A percentile compares a stretch with the other conserved stretches of the same genome.
Evolutionary conservation across 2,888 invertebrate genomes (phyloP).

Genomic region (Plebejus melissa): DNA sequence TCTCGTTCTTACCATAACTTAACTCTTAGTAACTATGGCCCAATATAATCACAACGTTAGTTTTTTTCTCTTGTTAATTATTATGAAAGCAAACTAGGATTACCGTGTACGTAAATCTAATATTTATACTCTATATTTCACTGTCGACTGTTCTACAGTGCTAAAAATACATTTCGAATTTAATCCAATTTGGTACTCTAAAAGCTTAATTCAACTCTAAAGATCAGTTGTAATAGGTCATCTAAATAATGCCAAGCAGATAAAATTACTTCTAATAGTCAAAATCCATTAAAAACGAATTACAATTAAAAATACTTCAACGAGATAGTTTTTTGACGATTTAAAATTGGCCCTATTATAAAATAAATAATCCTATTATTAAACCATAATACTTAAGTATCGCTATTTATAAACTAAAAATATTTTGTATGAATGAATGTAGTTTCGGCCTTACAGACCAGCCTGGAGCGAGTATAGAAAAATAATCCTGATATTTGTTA

Average conservation of each 20-base stretch:
- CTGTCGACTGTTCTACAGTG: not conserved
- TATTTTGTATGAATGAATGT: slow-evolving; percentile 3
- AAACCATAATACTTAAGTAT: slow-evolving; percentile 9
- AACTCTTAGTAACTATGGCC: not conserved
- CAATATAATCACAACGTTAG: not conserved
- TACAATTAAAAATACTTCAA: slow-evolving; percentile 6
- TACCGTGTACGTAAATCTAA: not conserved
- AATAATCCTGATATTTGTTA: not conserved
- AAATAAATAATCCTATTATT: slow-evolving; percentile 22
- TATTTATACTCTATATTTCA: slow-evolving; percentile 8
- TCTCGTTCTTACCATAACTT: not conserved
- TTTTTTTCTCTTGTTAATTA: not conserved
- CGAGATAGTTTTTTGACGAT: not conserved
- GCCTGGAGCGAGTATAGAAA: not conserved
- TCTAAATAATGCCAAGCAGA: not conserved
- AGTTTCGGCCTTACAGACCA: not conserved
- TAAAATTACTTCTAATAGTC: not conserved
- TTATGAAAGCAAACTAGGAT: not conserved
- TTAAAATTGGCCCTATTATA: not conserved
- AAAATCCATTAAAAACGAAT: slow-evolving; percentile 4
- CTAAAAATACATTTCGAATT: not conserved
- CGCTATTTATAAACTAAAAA: slow-evolving; percentile 8
- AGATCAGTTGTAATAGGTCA: not conserved
- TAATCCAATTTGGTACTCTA: not conserved
- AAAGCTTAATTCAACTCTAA: not conserved